phyloP scores from a whole-genome alignment of 2,888 invertebrate species.

The Pollenia angustigena region DNA sequence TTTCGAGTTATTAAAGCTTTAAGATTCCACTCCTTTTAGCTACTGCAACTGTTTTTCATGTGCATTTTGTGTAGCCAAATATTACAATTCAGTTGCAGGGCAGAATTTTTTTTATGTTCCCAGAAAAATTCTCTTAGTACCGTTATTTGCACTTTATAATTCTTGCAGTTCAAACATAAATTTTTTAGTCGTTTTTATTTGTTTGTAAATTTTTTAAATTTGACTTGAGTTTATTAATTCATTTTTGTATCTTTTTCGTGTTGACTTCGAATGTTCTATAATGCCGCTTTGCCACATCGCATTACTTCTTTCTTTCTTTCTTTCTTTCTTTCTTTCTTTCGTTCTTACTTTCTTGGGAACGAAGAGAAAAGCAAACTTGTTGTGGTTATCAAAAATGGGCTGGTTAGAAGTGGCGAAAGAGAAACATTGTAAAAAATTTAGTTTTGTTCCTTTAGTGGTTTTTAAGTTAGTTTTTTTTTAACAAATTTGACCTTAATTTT shows the following conservation, averaged over 20 bases:
- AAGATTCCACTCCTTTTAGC: background rate
- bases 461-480: background rate
- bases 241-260: background rate
- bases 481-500: constrained; percentile 62
- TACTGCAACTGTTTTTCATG: constrained; percentile 26
- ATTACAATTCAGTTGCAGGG: constrained; percentile 1
- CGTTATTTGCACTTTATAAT: constrained; percentile 66
- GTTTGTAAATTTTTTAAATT: constrained; percentile 27
- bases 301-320: constrained; percentile 30
- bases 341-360: background rate
- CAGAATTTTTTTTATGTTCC: constrained; percentile 3
- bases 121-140: constrained; percentile 35
- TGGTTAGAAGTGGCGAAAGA: constrained; percentile 21
- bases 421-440: constrained; percentile 26
- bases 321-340: constrained; percentile 1
- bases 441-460: constrained; percentile 36
- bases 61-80: constrained; percentile 2
- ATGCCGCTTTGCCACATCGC: constrained; percentile 21
- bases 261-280: background rate
- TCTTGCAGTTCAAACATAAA: constrained; percentile 13
- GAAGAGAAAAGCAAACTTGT: constrained; percentile 11
- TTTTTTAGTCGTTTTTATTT: background rate
- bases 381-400: constrained; percentile 35
- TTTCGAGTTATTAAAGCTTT: background rate
- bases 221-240: constrained; percentile 56